Percentiles rank a stretch among this genome's conserved stretches.
Evolutionary conservation across 2,888 invertebrate species (phyloP).

Genomic region (Hirtodrosophila confusa): DNA sequence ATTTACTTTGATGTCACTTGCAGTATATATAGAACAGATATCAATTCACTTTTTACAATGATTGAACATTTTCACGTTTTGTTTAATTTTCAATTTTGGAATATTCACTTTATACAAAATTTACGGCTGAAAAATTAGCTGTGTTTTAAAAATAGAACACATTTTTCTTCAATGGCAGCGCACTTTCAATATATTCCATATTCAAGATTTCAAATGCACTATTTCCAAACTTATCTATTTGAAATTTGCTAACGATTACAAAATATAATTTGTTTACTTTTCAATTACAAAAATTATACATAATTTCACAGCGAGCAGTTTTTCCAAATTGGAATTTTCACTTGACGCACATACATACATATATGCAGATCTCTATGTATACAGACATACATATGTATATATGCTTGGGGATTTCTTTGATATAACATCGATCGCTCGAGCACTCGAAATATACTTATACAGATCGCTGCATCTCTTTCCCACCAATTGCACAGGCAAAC

Average conservation of each 20-base stretch:
- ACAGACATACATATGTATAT: constrained; percentile 10
- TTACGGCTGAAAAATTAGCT: constrained; percentile 78
- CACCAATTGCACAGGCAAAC: constrained; percentile 61
- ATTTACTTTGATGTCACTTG: constrained; percentile 6
- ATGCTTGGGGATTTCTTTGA: constrained; percentile 53
- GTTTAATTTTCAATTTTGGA: constrained; percentile 56
- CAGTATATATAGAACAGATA: neutral
- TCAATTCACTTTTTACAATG: constrained; percentile 1
- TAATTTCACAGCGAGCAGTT: constrained; percentile 23
- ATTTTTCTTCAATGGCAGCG: constrained; percentile 73
- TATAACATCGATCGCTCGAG: constrained; percentile 70
- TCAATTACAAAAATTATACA: constrained; percentile 43
- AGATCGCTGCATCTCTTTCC: constrained; percentile 76
- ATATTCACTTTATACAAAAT: constrained; percentile 65
- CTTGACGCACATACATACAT: constrained; percentile 44
- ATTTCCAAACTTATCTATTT: constrained; percentile 31
- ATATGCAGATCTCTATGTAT: constrained; percentile 14
- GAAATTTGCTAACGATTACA: constrained; percentile 23
- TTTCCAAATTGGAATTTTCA: constrained; percentile 60
- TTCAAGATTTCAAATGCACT: constrained; percentile 53
- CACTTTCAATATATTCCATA: constrained; percentile 55
- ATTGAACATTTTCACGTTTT: constrained; percentile 16
- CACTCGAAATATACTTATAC: constrained; percentile 75
- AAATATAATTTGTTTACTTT: constrained; percentile 65
- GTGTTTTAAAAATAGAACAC: constrained; percentile 82